Evolutionary conservation across 2,113 vertebrate genomes (phyloP), one percentile per base, ranked within the genome.

Genomic region (Notothenia coriiceps): DNA sequence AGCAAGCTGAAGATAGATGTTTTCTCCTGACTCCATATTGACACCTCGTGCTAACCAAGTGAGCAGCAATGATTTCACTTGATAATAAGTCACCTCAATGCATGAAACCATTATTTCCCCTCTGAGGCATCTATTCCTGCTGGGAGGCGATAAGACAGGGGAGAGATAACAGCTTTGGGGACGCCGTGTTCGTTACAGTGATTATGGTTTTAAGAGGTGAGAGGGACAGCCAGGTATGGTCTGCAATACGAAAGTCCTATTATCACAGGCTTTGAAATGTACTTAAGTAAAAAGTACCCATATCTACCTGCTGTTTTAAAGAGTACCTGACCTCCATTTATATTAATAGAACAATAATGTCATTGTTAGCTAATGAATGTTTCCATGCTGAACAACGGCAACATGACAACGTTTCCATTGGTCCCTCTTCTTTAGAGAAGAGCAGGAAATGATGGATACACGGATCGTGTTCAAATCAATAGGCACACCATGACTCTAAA

Each of bases 71-170:
- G 85, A 90, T 88, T 85, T 86, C 35, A 35, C 64, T 77, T 73
- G 80, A 80, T 90, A 89, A 85, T 87, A 87, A 87, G 86, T 82
- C 43, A 51, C 54, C 51, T 59, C 22, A 73, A 84, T 80, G 55
- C 44, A 62, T 33, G 57, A 70, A 74, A 88, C 84, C 52, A 70
- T 74, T 77, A 66, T 68, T 67, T 46, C 10, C 25, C 68, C 79
- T 77, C 57, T 6, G 57, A 88, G 88, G 82, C 65, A 44, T 17
- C 77, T 88, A 77, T 88, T 86, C 85, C 76, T 80, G 56, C 59
- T 62, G 25, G 81, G 54, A 74, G 77, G 84, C 52, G 82, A 88
- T 88, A 79, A 87, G 82, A 85, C 74, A 10, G 17, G 0, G 40
- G 64, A 20, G 62, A 78, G 80, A 90, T 83, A 78, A 73, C 40